Conservation (phyloP, 1,140 invertebrate genomes). For the Habropoda laboriosa region DNA sequence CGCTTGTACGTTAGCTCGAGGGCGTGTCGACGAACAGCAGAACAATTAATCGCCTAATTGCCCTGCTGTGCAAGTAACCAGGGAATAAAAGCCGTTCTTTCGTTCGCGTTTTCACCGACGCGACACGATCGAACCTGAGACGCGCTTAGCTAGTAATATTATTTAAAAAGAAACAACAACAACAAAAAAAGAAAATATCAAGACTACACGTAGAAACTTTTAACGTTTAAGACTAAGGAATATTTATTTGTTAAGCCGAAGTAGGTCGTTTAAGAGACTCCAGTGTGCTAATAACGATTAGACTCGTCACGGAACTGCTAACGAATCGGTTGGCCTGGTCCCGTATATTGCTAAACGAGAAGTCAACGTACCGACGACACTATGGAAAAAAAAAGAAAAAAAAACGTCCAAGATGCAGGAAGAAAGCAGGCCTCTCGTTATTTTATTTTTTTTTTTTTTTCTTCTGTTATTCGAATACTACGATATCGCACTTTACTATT, state of each 20-base stretch:
- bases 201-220: constrained; percentile 28
- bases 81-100: not conserved
- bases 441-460: constrained; percentile 37
- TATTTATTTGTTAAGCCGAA: constrained; percentile 48
- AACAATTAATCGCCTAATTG: constrained; percentile 4
- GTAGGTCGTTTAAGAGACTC: constrained; percentile 13
- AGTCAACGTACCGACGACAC: constrained; percentile 13
- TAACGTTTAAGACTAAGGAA: constrained; percentile 40
- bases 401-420: constrained; percentile 7
- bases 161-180: constrained; percentile 37
- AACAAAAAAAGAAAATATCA: too few species aligned
- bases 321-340: constrained; percentile 8
- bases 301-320: not conserved
- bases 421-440: too few species aligned
- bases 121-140: not conserved
- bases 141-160: constrained; percentile 39
- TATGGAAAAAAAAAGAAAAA: too few species aligned
- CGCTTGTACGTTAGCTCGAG: too few species aligned
- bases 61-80: not conserved
- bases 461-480: constrained; percentile 31
- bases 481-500: constrained; percentile 43
- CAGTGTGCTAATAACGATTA: constrained; percentile 11
- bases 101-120: not conserved
- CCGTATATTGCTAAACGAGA: constrained; percentile 2
- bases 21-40: constrained; percentile 13